Evolutionary conservation across 2,888 invertebrate genomes (phyloP).

Genomic region (Baronia brevicornis): DNA sequence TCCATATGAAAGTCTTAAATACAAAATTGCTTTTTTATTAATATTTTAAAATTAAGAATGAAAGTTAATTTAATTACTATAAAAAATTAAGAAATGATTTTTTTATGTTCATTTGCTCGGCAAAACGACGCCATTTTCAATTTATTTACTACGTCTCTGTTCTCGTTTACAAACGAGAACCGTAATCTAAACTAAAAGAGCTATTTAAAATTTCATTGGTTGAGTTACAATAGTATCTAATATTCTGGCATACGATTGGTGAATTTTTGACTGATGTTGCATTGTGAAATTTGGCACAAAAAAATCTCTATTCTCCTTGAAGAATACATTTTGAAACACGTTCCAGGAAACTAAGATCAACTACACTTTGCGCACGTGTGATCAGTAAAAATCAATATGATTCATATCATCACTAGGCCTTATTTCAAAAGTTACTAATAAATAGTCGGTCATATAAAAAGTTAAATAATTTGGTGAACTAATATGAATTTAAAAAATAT

Average conservation of each 20-base stretch:
- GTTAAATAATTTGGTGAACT: background rate
- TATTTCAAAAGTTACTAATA: background rate
- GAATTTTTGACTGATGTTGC: constrained; percentile 8
- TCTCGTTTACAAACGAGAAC: constrained; percentile 19
- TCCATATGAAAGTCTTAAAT: constrained; percentile 6
- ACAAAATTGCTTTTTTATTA: background rate
- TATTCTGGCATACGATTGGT: constrained; percentile 6
- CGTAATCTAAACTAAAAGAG: constrained; percentile 15
- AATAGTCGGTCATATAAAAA: background rate
- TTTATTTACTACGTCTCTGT: constrained; percentile 35
- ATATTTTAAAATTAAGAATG: constrained; percentile 5
- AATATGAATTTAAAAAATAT: too few relatives aligned
- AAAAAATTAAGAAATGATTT: constrained; percentile 35
- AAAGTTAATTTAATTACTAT: constrained; percentile 19
- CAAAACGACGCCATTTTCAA: constrained; percentile 72
- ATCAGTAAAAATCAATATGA: constrained; percentile 18
- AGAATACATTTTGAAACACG: constrained; percentile 11
- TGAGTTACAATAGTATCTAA: constrained; percentile 4
- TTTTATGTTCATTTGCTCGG: constrained; percentile 60
- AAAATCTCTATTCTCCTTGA: constrained; percentile 18
- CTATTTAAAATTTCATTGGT: constrained; percentile 5
- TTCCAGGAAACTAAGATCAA: constrained; percentile 13
- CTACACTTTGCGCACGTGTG: constrained; percentile 18
- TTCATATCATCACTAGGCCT: too few relatives aligned
- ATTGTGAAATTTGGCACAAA: background rate